Base-by-base conservation (phyloP, 2,113 vertebrate species). In the Malurus elegans region DNA sequence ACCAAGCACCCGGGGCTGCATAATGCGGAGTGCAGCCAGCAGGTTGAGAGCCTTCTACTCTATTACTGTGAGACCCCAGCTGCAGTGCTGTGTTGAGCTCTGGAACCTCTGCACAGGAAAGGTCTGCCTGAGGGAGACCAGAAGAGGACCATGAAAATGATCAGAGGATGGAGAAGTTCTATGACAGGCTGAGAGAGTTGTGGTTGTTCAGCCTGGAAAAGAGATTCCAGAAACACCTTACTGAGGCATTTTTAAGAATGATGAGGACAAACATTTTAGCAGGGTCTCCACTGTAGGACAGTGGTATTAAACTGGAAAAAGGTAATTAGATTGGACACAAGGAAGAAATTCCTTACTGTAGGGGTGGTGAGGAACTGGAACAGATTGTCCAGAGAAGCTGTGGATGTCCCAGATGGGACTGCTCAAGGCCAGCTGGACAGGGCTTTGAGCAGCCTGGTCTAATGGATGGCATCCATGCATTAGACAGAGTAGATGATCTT, bases 41-140 rank as follows among this genome's bases (percentile, higher is more conserved):
- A 80, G 32, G 38, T 5, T 0, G 0, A 82, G 50, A 65, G 32
- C 65, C 15, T 28, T 47, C 53, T 0, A 0, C 51, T 44, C 29
- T 0, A 0, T 7, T 47, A 20, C 48, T 1, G 1, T 26, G 71
- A 66, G 45, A 74, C 10, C 26, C 32, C 53, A 69, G 11, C 7
- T 19, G 34, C 9, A 83, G 53, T 7, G 8, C 10, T 64, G 66
- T 2, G 1, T n/a, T 6, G 51, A 71, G 57, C 36, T 44, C 75
- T 79, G 48, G 17, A 3, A 5, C 1, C 32, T 20, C 32, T 51
- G 18, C 15, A 75, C 7, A 61, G 17, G 21, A 48, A 61, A 26
- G 58, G 67, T 4, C 50, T 32, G 34, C 11, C 47, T 1, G 1
- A 79, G 14, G 0, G 0, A 7, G 34, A 69, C 34, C 40, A 76